These are phyloP conservation scores for Epizoanthus rinbou DNA, from an alignment of 92 coral and sea anemone genomes.

Conservation along the genomic window DNA sequence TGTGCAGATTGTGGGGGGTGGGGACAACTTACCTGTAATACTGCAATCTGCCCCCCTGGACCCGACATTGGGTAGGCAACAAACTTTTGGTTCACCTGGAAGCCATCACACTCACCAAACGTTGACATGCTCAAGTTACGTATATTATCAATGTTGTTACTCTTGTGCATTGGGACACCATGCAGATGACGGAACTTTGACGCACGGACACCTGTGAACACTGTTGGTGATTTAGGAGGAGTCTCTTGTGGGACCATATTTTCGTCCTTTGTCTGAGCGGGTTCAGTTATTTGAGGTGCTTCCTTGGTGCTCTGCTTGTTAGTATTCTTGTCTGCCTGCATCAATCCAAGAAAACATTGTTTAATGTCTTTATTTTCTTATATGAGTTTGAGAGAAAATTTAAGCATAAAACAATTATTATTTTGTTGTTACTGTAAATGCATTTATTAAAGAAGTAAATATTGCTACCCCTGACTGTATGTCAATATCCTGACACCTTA, in stretches of 20 bases:
- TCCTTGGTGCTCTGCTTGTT: not conserved
- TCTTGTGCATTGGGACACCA: constrained; percentile 88
- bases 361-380: not conserved
- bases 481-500: too few relatives aligned
- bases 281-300: not conserved
- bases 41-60: constrained; percentile 96
- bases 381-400: too few relatives aligned
- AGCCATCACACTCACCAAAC: constrained; percentile 91
- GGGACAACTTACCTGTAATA: constrained; percentile 66
- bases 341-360: not conserved
- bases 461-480: too few relatives aligned
- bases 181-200: constrained; percentile 89
- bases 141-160: constrained; percentile 89
- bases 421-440: too few relatives aligned
- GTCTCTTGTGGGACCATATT: constrained; percentile 40
- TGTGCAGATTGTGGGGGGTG: not conserved
- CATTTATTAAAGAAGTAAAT: too few relatives aligned
- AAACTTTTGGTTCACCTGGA: constrained; percentile 84
- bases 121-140: constrained; percentile 87
- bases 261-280: not conserved
- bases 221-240: constrained; percentile 51
- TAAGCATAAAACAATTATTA: too few relatives aligned
- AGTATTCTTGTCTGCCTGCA: not conserved
- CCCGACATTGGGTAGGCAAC: constrained; percentile 83
- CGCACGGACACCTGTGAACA: constrained; percentile 72